Conservation (phyloP, 2,888 invertebrate genomes). For the Frankliniella intonsa region DNA sequence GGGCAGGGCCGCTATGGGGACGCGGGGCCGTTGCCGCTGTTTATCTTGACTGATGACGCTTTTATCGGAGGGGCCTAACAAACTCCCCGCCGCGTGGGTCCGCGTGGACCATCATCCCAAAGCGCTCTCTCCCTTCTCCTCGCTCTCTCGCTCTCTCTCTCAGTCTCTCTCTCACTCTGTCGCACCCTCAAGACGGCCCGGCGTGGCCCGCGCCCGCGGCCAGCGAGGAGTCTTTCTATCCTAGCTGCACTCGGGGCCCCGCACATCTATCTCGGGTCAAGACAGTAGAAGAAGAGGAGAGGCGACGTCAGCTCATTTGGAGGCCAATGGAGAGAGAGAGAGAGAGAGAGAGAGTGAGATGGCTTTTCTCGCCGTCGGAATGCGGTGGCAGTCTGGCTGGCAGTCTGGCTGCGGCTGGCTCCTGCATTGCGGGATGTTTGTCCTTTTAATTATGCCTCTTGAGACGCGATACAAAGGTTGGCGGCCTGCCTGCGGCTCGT, state of each 20-base stretch:
- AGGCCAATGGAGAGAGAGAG: too few relatives aligned
- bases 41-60: constrained; percentile 26
- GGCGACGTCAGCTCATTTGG: not conserved
- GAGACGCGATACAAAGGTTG: constrained; percentile 11
- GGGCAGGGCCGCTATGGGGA: too few relatives aligned
- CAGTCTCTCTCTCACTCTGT: not conserved
- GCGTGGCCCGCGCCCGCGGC: too few relatives aligned
- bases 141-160: not conserved
- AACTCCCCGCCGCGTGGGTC: not conserved
- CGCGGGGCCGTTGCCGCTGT: not conserved
- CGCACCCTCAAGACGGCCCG: not conserved
- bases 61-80: not conserved
- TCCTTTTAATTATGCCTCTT: constrained; percentile 20
- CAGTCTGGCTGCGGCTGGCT: not conserved
- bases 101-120: too few relatives aligned
- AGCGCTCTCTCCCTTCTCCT: not conserved
- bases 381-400: not conserved
- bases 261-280: not conserved
- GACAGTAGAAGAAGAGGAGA: not conserved
- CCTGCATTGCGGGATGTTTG: not conserved
- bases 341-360: not conserved
- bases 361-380: not conserved
- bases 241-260: not conserved
- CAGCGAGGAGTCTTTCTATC: not conserved
- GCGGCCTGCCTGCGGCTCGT: not conserved